Base-by-base conservation (phyloP, 1,140 invertebrate genomes). In the Berghia stephanieae region DNA sequence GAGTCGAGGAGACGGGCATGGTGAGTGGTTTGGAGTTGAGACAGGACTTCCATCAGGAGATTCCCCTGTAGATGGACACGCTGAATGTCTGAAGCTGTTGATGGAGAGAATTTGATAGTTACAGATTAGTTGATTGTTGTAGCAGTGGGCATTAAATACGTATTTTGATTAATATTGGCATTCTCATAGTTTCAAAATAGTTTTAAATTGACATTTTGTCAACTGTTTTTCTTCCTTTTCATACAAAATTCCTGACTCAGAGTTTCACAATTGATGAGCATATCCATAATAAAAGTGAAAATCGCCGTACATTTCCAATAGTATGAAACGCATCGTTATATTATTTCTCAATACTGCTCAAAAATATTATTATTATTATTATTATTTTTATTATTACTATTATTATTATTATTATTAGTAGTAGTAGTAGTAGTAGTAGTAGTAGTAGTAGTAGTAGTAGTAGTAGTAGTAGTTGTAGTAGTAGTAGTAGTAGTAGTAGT, bases 1-100 rank as follows among this genome's bases (percentile, higher is more conserved):
- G 74, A 82, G 81, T 67, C 81, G 81, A 4, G 86, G 86, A 21
- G 86, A 85, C 72, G 84, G 82, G 10, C 82, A 81, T 1, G 86
- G 86, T 4, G 84, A 85, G 71, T 87, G 83, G 40, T 83, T 82
- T 1, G 86, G 86, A 1, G 86, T 87, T 44, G 86, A 87, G 4
- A 87, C 86, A 1, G 86, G 86, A 78, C 86, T 87, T 0, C 86
- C 86, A 55, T 87, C 86, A 24, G 81, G 83, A 3, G 85, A 86
- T 13, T 78, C 78, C 42, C 78, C 52, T 21, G 80, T 73, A 16
- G 80, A 82, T 42, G 75, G 75, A 70, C 63, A 77, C 21, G 80
- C 70, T 8, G 78, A 57, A 27, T 78, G 72, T 16, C 75, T 72
- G 18, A 76, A 78, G 43, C 80, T 81, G 77, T 21, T 78, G 67